Percentiles rank a stretch among this genome's conserved stretches.
Evolutionary conservation across 2,888 invertebrate genomes (phyloP).

Genomic region (Brassicogethes aeneus): DNA sequence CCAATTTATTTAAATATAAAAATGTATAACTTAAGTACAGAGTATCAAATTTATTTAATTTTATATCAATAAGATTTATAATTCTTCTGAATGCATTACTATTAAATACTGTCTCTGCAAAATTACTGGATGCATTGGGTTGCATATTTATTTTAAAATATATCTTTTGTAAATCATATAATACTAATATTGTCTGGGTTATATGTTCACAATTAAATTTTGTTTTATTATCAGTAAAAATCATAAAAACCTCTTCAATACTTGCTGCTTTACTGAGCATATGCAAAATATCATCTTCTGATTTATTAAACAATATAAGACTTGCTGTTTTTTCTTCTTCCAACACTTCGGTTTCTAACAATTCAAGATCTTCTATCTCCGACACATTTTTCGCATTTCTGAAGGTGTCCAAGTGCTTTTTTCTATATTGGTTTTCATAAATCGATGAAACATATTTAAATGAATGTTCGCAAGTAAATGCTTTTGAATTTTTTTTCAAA

Average conservation of each 20-base stretch:
- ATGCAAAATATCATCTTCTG: conserved; percentile 25
- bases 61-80: conserved; percentile 24
- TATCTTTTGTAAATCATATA: conserved; percentile 36
- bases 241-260: conserved; percentile 34
- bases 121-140: not conserved
- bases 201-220: conserved; percentile 16
- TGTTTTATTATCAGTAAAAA: conserved; percentile 26
- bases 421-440: not conserved
- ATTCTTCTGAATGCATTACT: conserved; percentile 23
- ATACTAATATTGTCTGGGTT: conserved; percentile 32
- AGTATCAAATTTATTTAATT: conserved; percentile 31
- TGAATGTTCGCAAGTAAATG: not conserved
- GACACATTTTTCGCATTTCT: not conserved
- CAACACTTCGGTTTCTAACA: not conserved
- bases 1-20: conserved; percentile 43
- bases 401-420: not conserved
- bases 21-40: conserved; percentile 40
- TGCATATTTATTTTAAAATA: conserved; percentile 16
- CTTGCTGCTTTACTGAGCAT: conserved; percentile 32
- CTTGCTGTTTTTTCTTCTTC: not conserved
- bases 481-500: not conserved
- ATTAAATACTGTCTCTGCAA: conserved; percentile 4
- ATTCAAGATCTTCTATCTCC: not conserved
- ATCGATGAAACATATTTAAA: not conserved
- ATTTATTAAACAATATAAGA: conserved; percentile 15